These are phyloP conservation scores for Lateolabrax maculatus DNA, from an alignment of 2,797 vertebrate genomes.

Conservation along the genomic window DNA sequence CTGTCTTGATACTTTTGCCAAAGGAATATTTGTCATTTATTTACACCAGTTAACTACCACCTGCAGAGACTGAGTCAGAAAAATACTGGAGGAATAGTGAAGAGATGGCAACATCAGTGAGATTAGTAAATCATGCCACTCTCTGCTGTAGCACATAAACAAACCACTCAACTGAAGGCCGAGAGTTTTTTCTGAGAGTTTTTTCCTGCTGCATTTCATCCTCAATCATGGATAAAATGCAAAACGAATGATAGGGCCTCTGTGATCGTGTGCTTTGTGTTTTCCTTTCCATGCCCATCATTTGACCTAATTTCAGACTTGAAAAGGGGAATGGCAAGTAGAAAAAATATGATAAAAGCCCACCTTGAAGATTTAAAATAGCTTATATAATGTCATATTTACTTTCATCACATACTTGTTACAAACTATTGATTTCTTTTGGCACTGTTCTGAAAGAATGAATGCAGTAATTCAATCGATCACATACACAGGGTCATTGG, in stretches of 20 bases:
- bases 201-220: conserved; percentile 53
- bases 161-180: conserved; percentile 70
- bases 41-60: conserved; percentile 55
- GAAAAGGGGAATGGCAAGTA: background rate
- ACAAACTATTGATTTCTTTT: conserved; percentile 16
- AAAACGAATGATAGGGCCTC: conserved; percentile 21
- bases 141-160: conserved; percentile 60
- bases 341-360: conserved; percentile 23
- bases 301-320: conserved; percentile 31
- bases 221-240: conserved; percentile 60
- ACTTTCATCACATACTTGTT: conserved; percentile 17
- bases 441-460: conserved; percentile 8
- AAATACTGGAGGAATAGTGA: conserved; percentile 42
- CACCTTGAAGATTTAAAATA: background rate
- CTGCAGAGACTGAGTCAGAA: conserved; percentile 44
- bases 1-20: conserved; percentile 25
- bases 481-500: conserved; percentile 7
- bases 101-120: conserved; percentile 50
- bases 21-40: conserved; percentile 51
- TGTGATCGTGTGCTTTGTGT: conserved; percentile 30
- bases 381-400: background rate
- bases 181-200: conserved; percentile 19
- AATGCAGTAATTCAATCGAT: conserved; percentile 39
- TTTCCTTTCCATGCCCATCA: conserved; percentile 32
- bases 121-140: conserved; percentile 65